Conservation (phyloP, 30 jellyfish, hydroid and myxozoan genomes). For the Calvadosia cruxmelitensis region DNA sequence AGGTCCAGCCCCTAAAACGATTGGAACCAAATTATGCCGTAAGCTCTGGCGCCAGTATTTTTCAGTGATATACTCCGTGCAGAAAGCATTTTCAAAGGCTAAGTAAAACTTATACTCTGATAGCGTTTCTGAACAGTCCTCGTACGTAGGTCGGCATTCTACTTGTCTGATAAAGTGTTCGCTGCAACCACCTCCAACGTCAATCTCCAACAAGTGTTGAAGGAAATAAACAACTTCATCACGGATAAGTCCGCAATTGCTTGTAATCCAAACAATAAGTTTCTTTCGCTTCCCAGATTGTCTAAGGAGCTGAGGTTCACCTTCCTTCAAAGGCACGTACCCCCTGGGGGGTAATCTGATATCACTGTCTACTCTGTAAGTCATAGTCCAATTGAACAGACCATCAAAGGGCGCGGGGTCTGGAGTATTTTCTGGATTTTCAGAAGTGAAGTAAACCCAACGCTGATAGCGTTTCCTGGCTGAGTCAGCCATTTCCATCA, state of each 20-base stretch:
- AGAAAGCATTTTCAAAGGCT: slow-evolving; percentile 39
- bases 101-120: slow-evolving; percentile 27
- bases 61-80: slow-evolving; percentile 47
- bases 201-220: slow-evolving; percentile 15
- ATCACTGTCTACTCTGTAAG: slow-evolving; percentile 47
- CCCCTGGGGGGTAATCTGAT: slow-evolving; percentile 30
- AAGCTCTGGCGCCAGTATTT: slow-evolving; percentile 40
- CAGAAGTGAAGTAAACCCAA: slow-evolving; percentile 88
- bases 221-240: slow-evolving; percentile 14
- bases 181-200: slow-evolving; percentile 46
- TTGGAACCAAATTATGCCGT: slow-evolving; percentile 25
- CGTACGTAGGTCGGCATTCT: slow-evolving; percentile 4
- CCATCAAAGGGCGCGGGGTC: slow-evolving; percentile 52
- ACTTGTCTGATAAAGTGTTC: slow-evolving; percentile 2
- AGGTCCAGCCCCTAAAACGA: slow-evolving; percentile 63
- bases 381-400: slow-evolving; percentile 69
- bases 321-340: neutral
- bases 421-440: slow-evolving; percentile 67
- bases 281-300: slow-evolving; percentile 1
- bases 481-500: slow-evolving; percentile 2
- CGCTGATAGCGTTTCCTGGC: slow-evolving; percentile 31
- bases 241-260: slow-evolving; percentile 35
- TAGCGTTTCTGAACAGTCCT: slow-evolving; percentile 7
- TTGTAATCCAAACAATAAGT: slow-evolving; percentile 29
- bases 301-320: slow-evolving; percentile 4